Evolutionary conservation across 2,888 invertebrate genomes (phyloP), one percentile per base, ranked within the genome.

Genomic region (Metopia argyrocephala): DNA sequence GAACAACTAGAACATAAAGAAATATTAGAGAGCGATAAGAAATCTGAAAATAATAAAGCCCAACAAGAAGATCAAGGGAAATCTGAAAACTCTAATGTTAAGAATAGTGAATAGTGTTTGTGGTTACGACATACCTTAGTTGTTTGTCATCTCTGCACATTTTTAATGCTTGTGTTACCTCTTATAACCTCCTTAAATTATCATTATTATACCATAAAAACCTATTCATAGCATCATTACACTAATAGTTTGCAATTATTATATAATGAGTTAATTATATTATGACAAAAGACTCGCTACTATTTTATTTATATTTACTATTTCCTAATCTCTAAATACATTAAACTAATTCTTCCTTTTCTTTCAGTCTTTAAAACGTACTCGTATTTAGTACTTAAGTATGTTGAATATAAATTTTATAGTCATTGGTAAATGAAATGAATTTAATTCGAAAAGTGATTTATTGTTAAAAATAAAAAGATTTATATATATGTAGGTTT

Each of bases 41-140:
- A 38, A 38, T 38, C 15, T 9, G 15, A 38, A 38, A 15, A 9
- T 38, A 38, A 38, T 38, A 38, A 84, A n/a, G 27, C 84, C n/a
- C 82, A 83, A 62, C 80, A 76, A 76, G 74, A 75, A 57, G 31
- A 20, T 31, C 69, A 74, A 78, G 81, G 78, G 76, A 78, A 78
- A 62, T 15, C 57, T 68, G 75, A 83, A 73, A 70, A 12, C 21
- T 66, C 54, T 52, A 45, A 57, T 6, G 4, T 12, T 12, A 18
- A 82, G 46, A 83, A 70, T 65, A 84, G 52, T 75, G 78, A 82
- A 82, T 78, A 82, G 71, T 78, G 82, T 82, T 82, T 82, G 78
- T 82, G 78, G 78, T 73, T 78, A 64, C 71, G 78, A 79, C 78
- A 82, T 70, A 65, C 78, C 76, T 82, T 76, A 52, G 82, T 68